These are phyloP conservation scores for Microtus agrestis DNA, from an alignment of 2,797 vertebrate species.

Conservation along the genomic window DNA sequence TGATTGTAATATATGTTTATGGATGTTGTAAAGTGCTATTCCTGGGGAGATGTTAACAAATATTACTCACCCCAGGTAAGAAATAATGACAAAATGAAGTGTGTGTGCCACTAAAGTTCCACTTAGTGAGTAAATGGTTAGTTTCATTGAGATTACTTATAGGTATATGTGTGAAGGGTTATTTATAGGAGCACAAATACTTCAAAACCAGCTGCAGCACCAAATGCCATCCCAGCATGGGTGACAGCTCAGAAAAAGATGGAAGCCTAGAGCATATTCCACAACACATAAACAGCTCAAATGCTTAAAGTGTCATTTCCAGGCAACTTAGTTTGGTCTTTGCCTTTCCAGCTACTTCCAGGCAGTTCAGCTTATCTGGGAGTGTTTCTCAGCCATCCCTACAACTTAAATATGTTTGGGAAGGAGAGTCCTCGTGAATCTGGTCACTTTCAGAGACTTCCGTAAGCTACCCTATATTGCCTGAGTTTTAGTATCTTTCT, in stretches of 20 bases:
- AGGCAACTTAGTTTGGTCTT: not conserved
- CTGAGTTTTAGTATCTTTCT: not conserved
- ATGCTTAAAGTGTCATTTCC: not conserved
- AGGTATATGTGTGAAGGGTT: not conserved
- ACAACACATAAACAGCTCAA: not conserved
- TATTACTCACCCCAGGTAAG: not conserved
- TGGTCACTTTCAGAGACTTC: not conserved
- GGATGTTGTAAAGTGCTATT: not conserved
- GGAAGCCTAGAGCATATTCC: not conserved
- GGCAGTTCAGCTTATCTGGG: not conserved
- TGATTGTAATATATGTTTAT: conserved; percentile 41
- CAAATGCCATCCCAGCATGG: too few species aligned
- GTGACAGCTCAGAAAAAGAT: not conserved
- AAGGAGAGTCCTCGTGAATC: not conserved
- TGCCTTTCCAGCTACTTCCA: not conserved
- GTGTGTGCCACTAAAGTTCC: not conserved
- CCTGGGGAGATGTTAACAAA: not conserved
- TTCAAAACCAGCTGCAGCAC: not conserved
- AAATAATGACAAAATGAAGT: not conserved
- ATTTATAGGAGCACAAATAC: not conserved
- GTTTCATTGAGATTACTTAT: not conserved
- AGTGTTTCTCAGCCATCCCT: not conserved
- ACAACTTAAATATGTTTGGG: not conserved
- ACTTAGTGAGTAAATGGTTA: not conserved
- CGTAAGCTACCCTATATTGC: not conserved